Percentiles rank a stretch among this genome's conserved stretches.
phyloP scores from a whole-genome alignment of 2,797 vertebrate species.

The Chromobotia macracanthus region DNA sequence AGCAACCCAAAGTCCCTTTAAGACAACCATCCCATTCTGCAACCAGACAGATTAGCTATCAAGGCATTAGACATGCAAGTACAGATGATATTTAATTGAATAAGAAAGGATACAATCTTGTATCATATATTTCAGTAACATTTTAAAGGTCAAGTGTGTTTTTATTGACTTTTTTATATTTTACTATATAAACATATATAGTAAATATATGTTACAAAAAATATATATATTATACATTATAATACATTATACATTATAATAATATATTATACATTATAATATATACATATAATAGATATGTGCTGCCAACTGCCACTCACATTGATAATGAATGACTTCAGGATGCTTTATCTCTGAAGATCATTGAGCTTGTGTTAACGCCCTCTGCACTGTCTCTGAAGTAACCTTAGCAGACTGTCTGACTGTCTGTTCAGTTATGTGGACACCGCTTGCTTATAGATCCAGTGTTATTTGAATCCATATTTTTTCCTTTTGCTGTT shows the following conservation, averaged over 20 bases:
- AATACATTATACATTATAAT: too few relatives aligned
- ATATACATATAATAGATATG: too few relatives aligned
- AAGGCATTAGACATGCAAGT: neutral
- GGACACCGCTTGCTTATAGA: neutral
- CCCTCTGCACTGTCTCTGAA: neutral
- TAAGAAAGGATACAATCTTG: neutral
- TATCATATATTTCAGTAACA: neutral
- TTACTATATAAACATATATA: too few relatives aligned
- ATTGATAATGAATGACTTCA: too few relatives aligned
- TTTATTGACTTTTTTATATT: neutral
- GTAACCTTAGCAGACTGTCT: neutral
- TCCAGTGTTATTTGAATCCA: neutral
- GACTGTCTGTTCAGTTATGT: constrained; percentile 2
- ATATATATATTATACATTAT: too few relatives aligned
- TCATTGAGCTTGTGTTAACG: too few relatives aligned
- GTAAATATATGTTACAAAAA: too few relatives aligned
- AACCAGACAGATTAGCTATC: neutral
- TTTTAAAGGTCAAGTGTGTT: neutral
- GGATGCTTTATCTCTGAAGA: too few relatives aligned
- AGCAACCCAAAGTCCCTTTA: constrained; percentile 27
- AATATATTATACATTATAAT: too few relatives aligned
- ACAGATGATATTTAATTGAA: neutral
- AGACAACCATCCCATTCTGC: neutral
- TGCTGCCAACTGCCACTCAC: too few relatives aligned
- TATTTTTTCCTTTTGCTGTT: constrained; percentile 20